Percentiles rank a stretch among this genome's conserved stretches.
Conservation (phyloP, 2,797 vertebrate genomes). For the Coregonus suidteri region DNA sequence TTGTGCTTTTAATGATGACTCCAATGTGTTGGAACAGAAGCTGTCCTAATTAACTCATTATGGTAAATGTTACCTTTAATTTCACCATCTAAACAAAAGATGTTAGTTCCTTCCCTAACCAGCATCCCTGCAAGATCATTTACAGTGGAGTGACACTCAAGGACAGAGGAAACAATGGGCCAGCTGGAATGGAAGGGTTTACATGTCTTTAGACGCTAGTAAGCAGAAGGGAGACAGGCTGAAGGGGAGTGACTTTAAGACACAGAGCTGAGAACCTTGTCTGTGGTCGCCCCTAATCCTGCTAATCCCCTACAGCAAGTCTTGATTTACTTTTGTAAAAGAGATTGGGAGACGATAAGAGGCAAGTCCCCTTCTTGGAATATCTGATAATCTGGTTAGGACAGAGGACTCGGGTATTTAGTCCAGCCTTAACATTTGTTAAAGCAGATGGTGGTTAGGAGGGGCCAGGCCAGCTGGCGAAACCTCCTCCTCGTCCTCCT, state of each 20-base stretch:
- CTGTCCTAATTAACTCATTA: background rate
- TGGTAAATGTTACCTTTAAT: conserved; percentile 19
- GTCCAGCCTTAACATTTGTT: conserved; percentile 80
- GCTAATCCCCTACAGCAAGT: conserved; percentile 77
- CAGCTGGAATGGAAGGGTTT: conserved; percentile 15
- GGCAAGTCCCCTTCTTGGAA: conserved; percentile 70
- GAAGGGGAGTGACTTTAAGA: conserved; percentile 61
- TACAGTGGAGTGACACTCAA: background rate
- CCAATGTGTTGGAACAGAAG: background rate
- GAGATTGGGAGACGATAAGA: conserved; percentile 78
- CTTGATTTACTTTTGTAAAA: conserved; percentile 82
- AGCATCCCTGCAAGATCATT: background rate
- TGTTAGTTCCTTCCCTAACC: background rate
- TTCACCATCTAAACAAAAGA: conserved; percentile 10
- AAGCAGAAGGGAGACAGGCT: conserved; percentile 58
- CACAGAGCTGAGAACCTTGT: conserved; percentile 67
- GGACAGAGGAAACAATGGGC: conserved; percentile 25
- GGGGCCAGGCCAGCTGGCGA: conserved; percentile 31
- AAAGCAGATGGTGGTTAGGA: conserved; percentile 81
- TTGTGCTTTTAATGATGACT: background rate
- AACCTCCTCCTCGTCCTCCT: background rate
- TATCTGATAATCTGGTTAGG: conserved; percentile 84
- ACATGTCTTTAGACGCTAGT: conserved; percentile 53
- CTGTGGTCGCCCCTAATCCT: conserved; percentile 74
- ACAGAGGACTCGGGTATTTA: conserved; percentile 82